Evolutionary conservation across 2,888 invertebrate species (phyloP).

Genomic region (Agrotis puta): DNA sequence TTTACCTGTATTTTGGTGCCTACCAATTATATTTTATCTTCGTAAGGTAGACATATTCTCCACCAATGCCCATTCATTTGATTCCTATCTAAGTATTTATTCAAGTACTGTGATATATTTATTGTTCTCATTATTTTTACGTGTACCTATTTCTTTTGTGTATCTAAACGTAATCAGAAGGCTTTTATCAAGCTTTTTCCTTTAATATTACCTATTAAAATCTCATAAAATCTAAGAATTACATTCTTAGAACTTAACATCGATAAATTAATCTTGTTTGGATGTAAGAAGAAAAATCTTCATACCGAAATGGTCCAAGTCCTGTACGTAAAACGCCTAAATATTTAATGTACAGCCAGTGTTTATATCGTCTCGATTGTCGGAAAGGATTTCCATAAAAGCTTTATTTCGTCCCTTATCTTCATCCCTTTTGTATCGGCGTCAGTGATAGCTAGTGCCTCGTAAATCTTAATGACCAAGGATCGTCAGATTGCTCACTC

Average conservation of each 20-base stretch:
- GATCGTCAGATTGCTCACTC: conserved; percentile 66
- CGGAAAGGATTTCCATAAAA: conserved; percentile 71
- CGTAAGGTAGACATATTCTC: conserved; percentile 11
- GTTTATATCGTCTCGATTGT: conserved; percentile 68
- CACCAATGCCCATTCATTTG: conserved; percentile 24
- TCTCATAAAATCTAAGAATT: neutral
- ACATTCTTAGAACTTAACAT: neutral
- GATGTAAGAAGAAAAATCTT: neutral
- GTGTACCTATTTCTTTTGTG: conserved; percentile 10
- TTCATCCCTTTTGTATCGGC: conserved; percentile 69
- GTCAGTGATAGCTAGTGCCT: conserved; percentile 76
- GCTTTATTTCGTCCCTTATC: conserved; percentile 70
- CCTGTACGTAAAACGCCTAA: conserved; percentile 40
- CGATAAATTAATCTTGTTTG: neutral
- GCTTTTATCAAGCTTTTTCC: neutral
- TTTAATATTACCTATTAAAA: conserved; percentile 7
- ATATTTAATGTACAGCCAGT: conserved; percentile 60
- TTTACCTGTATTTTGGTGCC: conserved; percentile 16
- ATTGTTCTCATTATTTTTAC: conserved; percentile 14
- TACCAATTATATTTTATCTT: conserved; percentile 37
- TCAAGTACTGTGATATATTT: conserved; percentile 8
- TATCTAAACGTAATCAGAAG: neutral
- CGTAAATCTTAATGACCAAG: conserved; percentile 79
- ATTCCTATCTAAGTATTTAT: conserved; percentile 39
- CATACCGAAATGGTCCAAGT: conserved; percentile 8